A percentile compares a stretch with the other conserved stretches of the same genome.
Conservation (phyloP, 1,140 invertebrate species). For the Nilaparvata lugens region DNA sequence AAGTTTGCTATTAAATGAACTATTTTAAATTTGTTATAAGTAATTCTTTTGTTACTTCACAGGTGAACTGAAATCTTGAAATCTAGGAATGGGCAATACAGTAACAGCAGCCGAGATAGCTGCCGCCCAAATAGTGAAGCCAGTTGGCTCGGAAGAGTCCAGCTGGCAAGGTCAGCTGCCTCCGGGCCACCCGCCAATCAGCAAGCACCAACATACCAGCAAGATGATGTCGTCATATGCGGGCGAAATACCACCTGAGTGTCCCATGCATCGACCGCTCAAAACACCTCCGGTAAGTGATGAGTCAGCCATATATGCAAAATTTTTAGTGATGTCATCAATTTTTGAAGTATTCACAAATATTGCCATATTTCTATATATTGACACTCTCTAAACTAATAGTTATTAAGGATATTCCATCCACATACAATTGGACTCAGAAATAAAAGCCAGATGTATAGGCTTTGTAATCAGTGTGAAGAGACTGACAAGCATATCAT, state of each 20-base stretch:
- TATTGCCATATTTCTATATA: not conserved
- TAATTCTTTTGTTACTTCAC: no score
- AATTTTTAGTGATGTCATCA: not conserved
- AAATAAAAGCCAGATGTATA: no score
- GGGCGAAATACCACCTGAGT: constrained; percentile 52
- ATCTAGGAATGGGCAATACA: constrained; percentile 8
- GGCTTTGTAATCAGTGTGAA: no score
- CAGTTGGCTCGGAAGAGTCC: not conserved
- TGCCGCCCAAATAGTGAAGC: constrained; percentile 3
- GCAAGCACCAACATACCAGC: no score
- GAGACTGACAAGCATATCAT: no score
- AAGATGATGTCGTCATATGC: not conserved
- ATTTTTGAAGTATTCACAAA: not conserved
- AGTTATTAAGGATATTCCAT: not conserved
- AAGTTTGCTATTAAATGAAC: no score
- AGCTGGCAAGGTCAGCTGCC: not conserved
- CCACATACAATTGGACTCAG: not conserved
- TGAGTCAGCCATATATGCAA: not conserved
- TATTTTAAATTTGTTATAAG: no score
- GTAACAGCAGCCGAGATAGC: constrained; percentile 13
- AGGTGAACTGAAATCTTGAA: no score
- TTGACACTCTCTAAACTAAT: not conserved
- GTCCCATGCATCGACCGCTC: constrained; percentile 58
- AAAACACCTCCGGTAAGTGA: constrained; percentile 20
- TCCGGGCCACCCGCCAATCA: not conserved